Base-by-base conservation (phyloP, 2,113 vertebrate genomes). In the Hydropotes inermis region DNA sequence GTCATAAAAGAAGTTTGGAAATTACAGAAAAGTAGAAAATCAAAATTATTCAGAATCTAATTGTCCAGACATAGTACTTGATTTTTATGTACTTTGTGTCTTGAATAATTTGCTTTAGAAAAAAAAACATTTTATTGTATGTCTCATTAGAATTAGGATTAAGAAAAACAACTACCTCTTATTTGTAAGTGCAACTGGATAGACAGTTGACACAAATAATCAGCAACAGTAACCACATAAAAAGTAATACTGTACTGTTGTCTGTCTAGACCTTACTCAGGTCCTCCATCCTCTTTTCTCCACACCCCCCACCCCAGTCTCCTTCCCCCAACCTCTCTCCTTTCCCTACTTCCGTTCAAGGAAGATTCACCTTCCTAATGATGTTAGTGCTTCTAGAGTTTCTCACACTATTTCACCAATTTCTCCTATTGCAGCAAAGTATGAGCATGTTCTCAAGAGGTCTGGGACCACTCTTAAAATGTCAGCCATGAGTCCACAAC, bases 101-200 rank as follows among this genome's bases (percentile, higher is more conserved):
- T 89, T 89, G 27, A 97, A 95, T 87, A 85, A 74, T 74, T 81
- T 96, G 47, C 81, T 83, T 95, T 64, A 36, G 36, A 89, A 94
- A 96, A 50, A 50, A 50, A 90, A 52, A 28, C 8, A 87, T 91
- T 88, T 84, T 76, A 76, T 89, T 92, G 7, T 92, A 50, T 92
- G 89, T 92, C 50, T 16, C 43, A 33, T 87, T 91, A 19, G 39
- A 87, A 55, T 43, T 67, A 25, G 33, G 28, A 54, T 92, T 87
- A 91, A 83, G 55, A 93, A 78, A 90, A 95, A 91, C 16, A 19
- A 79, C 43, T 86, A 13, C 28, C 12, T 89, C 12, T 84, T 58
- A 33, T 81, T 94, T 43, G n/a, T 86, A 89, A 81, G 39, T 87
- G 28, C 19, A 91, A 30, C 12, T 58, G 58, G 36, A 58, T 70